Base-by-base conservation (phyloP, 53 echinoderm and acorn worm genomes). In the Paracentrotus lividus region DNA sequence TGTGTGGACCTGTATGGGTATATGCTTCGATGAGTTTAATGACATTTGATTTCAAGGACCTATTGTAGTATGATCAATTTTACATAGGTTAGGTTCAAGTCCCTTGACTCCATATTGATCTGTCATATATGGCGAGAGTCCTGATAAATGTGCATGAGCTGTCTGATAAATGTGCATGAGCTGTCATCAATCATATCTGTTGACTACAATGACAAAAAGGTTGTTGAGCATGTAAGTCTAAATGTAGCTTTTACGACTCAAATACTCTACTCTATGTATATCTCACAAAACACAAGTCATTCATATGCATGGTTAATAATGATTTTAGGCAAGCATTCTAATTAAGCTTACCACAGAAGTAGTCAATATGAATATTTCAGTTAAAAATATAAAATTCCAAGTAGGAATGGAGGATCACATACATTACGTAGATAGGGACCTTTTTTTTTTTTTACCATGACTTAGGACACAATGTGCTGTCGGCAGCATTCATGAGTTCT, bases 1-100 rank as follows among this genome's bases (percentile, higher is more conserved):
- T 20, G 40, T 72, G 72, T 72, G 72, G 72, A n/a, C n/a, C n/a
- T n/a, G 72, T 72, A 21, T 72, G 21, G 72, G 72, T 72, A 72
- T 72, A 40, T 72, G 72, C 66, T 66, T 4, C 40, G 66, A 72
- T 40, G 20, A 20, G 10, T 5, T 38, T 40, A 20, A 72, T 29
- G 64, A 31, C 12, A 64, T 64, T 64, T 64, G 64, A 64, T 64
- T 64, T 64, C n/a, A n/a, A n/a, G 64, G 64, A 0, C 29, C 29
- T 64, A 64, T 64, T 29, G 27, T 64, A 13, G 64, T 7, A 9
- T 64, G 26, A 64, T 64, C 64, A 9, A 31, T 64, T 29, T 64
- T 31, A 64, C 26, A 64, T 64, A 18, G 64, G 8, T 8, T 10
- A 64, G 64, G 64, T 64, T 64, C 31, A 64, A 64, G 64, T 29